Conservation (phyloP, 2,797 vertebrate species). For the Diplodus puntazzo region DNA sequence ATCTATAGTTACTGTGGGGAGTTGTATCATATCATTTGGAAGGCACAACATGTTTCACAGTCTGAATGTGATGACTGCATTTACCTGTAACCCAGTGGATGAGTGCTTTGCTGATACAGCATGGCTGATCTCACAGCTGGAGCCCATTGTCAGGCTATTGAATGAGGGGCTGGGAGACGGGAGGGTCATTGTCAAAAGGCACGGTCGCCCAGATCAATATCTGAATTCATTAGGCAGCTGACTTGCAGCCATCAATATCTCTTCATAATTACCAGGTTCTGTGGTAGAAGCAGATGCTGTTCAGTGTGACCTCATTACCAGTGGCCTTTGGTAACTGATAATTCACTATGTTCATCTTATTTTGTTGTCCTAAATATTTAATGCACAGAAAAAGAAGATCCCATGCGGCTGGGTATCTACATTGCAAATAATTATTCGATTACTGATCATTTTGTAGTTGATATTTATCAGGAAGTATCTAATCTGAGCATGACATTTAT, state of each 20-base stretch:
- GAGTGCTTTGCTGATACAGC: constrained; percentile 68
- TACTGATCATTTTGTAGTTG: background rate
- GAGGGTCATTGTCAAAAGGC: constrained; percentile 83
- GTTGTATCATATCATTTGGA: background rate
- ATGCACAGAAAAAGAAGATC: constrained; percentile 21
- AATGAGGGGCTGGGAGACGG: constrained; percentile 69
- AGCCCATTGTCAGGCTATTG: constrained; percentile 76
- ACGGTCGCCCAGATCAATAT: constrained; percentile 82
- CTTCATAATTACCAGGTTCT: constrained; percentile 78
- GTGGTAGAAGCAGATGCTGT: constrained; percentile 70
- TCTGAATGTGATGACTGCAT: constrained; percentile 48
- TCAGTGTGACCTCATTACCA: constrained; percentile 58
- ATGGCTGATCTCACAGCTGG: constrained; percentile 79
- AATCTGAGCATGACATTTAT: constrained; percentile 5
- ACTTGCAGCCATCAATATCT: constrained; percentile 80
- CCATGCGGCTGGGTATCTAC: background rate
- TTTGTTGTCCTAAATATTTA: constrained; percentile 38
- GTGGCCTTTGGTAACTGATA: constrained; percentile 42
- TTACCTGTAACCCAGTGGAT: constrained; percentile 39
- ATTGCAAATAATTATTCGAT: constrained; percentile 1
- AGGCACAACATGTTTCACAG: constrained; percentile 3
- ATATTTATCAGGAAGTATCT: background rate
- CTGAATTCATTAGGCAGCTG: constrained; percentile 85
- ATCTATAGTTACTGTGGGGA: constrained; percentile 12
- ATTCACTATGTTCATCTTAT: constrained; percentile 47